Evolutionary conservation across 2,888 invertebrate genomes (phyloP).

Genomic region (Synanthedon vespiformis): DNA sequence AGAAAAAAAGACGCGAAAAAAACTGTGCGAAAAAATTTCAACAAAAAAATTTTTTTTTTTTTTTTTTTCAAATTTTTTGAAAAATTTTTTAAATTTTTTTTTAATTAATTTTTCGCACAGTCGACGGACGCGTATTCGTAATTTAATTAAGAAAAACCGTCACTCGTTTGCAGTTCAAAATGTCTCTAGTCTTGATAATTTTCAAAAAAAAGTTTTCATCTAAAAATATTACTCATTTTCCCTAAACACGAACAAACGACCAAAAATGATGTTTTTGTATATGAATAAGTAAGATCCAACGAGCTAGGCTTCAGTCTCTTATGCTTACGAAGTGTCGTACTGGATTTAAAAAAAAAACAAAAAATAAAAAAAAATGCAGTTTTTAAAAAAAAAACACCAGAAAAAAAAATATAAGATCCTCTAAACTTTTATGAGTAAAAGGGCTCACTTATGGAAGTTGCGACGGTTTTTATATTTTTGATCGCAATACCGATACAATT

Average conservation of each 20-base stretch:
- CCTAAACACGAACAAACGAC: conserved; percentile 36
- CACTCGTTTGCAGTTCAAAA: not conserved
- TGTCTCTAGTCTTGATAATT: conserved; percentile 6
- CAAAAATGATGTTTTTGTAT: conserved; percentile 42
- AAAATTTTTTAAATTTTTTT: too few relatives aligned
- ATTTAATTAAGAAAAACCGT: too few relatives aligned
- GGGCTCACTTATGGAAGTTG: conserved; percentile 51
- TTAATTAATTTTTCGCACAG: too few relatives aligned
- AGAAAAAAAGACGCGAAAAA: too few relatives aligned
- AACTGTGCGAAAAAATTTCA: too few relatives aligned
- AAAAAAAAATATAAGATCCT: conserved; percentile 34
- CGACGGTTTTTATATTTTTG: conserved; percentile 39
- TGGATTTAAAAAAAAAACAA: not conserved
- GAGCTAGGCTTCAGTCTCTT: conserved; percentile 19
- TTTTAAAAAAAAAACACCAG: not conserved
- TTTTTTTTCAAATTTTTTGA: too few relatives aligned
- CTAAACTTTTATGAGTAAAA: conserved; percentile 25
- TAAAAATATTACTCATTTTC: conserved; percentile 20
- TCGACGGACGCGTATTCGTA: too few relatives aligned
- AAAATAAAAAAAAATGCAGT: not conserved
- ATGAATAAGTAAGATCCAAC: conserved; percentile 37
- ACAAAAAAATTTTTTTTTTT: too few relatives aligned
- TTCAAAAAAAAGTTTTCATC: conserved; percentile 2
- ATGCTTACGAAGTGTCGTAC: conserved; percentile 14
- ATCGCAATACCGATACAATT: conserved; percentile 9